Conservation (phyloP, 2,797 vertebrate species). For the Vireo griseus region DNA sequence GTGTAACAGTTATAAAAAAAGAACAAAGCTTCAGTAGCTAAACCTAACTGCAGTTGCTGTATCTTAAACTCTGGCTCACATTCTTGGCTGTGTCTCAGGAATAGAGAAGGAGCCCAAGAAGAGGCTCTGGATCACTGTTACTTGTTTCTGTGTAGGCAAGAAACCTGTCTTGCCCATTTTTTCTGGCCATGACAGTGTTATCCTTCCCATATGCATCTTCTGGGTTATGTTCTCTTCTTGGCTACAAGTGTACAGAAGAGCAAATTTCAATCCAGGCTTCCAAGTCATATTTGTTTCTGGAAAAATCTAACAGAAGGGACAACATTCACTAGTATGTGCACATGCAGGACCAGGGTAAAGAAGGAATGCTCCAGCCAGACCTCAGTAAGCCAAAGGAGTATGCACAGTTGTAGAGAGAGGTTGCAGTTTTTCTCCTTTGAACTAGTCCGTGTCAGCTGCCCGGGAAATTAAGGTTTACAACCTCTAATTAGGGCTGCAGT, state of each 20-base stretch:
- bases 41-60: not conserved
- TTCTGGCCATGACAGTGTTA: not conserved
- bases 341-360: not conserved
- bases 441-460: not conserved
- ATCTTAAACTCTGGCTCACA: not conserved
- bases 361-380: not conserved
- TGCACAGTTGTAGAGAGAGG: accelerated
- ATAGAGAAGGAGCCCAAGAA: not conserved
- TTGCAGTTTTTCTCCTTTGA: not conserved
- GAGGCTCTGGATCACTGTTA: not conserved
- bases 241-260: not conserved
- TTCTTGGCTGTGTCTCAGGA: not conserved
- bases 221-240: not conserved
- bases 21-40: not conserved
- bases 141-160: not conserved
- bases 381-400: not conserved
- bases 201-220: not conserved
- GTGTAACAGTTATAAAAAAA: not conserved
- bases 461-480: not conserved
- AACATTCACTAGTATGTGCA: not conserved
- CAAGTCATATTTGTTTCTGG: not conserved
- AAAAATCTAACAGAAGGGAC: not conserved
- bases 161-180: not conserved
- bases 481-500: not conserved
- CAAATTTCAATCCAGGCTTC: not conserved